Percentiles rank a stretch among this genome's conserved stretches.
phyloP scores from a whole-genome alignment of 2,888 invertebrate genomes.

The Automeris io region DNA sequence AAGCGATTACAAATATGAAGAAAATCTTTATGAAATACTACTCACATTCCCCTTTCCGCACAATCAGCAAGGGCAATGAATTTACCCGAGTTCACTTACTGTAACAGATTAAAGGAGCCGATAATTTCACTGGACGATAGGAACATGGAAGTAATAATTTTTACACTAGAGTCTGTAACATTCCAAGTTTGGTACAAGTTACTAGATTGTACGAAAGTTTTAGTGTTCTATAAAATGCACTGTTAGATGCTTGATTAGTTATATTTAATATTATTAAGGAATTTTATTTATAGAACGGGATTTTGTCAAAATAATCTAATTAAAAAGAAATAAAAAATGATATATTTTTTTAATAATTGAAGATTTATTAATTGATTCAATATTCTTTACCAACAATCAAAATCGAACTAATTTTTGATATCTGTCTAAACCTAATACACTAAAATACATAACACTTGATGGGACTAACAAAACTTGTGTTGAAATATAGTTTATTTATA shows the following conservation, averaged over 20 bases:
- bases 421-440: too few relatives aligned
- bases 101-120: constrained; percentile 31
- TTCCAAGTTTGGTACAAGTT: constrained; percentile 3
- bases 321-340: too few relatives aligned
- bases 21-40: too few relatives aligned
- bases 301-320: too few relatives aligned
- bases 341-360: too few relatives aligned
- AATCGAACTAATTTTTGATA: too few relatives aligned
- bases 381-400: too few relatives aligned
- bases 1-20: too few relatives aligned
- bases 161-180: constrained; percentile 3
- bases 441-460: neutral
- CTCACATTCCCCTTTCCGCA: constrained; percentile 22
- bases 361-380: too few relatives aligned
- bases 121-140: constrained; percentile 21
- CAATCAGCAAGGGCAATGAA: constrained; percentile 29
- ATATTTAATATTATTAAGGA: too few relatives aligned
- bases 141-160: constrained; percentile 27
- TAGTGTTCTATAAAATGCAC: neutral
- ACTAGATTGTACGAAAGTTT: constrained; percentile 2
- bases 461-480: neutral
- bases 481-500: neutral
- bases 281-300: too few relatives aligned
- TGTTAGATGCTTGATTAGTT: neutral
- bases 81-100: constrained; percentile 23